These are phyloP conservation scores for Garra rufa DNA, from an alignment of 2,113 vertebrate genomes.

Conservation along the genomic window DNA sequence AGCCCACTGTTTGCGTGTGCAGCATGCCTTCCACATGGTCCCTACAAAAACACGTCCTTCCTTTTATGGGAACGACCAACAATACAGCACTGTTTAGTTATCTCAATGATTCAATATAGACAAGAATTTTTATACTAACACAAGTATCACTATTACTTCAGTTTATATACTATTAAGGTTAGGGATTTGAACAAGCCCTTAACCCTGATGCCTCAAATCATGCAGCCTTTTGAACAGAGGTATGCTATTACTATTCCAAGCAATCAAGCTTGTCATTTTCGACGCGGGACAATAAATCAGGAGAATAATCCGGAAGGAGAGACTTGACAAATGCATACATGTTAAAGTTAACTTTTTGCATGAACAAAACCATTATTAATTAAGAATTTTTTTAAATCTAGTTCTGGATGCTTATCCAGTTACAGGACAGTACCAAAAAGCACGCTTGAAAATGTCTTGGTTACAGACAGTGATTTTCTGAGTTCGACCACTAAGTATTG, in stretches of 20 bases:
- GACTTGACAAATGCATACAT: not conserved
- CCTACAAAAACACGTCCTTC: constrained; percentile 72
- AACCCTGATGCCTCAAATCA: not conserved
- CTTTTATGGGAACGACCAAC: constrained; percentile 65
- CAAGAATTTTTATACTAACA: not conserved
- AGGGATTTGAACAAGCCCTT: not conserved
- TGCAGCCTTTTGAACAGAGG: not conserved
- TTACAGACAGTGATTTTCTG: constrained; percentile 3
- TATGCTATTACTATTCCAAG: not conserved
- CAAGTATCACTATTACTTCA: not conserved
- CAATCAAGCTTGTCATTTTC: not conserved
- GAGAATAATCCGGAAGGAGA: not conserved
- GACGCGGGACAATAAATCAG: not conserved
- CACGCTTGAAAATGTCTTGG: constrained; percentile 9
- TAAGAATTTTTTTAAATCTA: not conserved
- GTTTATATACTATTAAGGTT: constrained; percentile 8
- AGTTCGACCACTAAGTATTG: constrained; percentile 16
- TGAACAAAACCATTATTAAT: not conserved
- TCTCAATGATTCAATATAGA: constrained; percentile 14
- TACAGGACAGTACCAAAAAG: constrained; percentile 9
- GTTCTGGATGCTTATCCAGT: not conserved
- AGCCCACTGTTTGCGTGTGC: constrained; percentile 49
- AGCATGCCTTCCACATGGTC: constrained; percentile 58
- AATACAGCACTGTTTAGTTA: constrained; percentile 67
- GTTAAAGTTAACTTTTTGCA: not conserved